Conservation (phyloP, 2,113 vertebrate genomes). For the Ophiodon elongatus region DNA sequence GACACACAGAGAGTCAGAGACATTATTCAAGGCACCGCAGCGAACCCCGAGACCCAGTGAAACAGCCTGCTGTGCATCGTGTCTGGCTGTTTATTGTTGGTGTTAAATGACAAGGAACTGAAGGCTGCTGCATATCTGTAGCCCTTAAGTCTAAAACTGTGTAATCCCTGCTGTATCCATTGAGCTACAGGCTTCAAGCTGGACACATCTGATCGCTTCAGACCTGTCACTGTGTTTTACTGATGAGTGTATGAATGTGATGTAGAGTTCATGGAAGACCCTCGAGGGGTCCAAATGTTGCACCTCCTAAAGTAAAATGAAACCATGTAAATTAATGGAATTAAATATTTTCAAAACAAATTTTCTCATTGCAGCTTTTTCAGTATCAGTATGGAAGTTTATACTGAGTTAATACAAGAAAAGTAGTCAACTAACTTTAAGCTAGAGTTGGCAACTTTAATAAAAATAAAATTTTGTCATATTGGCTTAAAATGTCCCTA, state of each 20-base stretch:
- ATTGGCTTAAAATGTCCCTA: too few species aligned
- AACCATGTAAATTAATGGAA: not conserved
- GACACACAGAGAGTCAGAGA: constrained; percentile 90
- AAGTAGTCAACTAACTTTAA: too few species aligned
- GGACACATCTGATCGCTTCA: not conserved
- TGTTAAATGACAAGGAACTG: not conserved
- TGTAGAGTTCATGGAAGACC: not conserved
- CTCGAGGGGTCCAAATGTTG: constrained; percentile 6
- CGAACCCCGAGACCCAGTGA: constrained; percentile 40
- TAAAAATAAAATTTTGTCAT: too few species aligned
- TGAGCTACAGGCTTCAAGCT: not conserved
- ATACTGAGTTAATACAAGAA: not conserved
- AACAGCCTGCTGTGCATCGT: too few species aligned
- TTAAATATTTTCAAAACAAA: not conserved
- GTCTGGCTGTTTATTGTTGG: not conserved
- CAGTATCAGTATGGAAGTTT: not conserved
- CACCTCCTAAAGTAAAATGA: not conserved
- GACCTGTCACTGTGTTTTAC: not conserved
- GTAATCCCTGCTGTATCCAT: not conserved
- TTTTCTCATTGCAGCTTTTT: not conserved
- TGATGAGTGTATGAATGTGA: not conserved
- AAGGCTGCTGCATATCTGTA: not conserved
- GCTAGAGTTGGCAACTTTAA: too few species aligned
- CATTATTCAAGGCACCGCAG: constrained; percentile 85
- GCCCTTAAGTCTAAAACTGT: not conserved